phyloP scores from a whole-genome alignment of 2,113 vertebrate species.

The Psilopsiagon aymara region DNA sequence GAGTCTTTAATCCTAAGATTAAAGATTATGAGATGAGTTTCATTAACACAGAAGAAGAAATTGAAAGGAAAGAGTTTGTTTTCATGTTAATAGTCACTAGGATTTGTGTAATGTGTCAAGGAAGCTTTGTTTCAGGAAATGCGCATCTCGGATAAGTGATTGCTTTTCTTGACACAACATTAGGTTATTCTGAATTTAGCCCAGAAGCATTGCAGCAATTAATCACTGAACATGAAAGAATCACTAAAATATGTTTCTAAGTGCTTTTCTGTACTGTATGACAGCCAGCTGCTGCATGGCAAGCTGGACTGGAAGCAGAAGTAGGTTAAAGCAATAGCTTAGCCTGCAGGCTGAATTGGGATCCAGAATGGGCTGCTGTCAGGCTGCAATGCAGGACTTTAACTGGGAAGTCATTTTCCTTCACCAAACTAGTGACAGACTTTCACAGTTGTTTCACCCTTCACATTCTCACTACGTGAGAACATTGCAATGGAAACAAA shows the following conservation, averaged over 20 bases:
- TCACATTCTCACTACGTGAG: not conserved
- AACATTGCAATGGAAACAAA: not conserved
- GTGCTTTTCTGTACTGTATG: not conserved
- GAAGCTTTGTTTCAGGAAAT: not conserved
- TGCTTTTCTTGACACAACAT: not conserved
- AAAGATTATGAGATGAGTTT: not conserved
- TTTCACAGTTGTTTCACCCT: not conserved
- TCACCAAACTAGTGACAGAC: not conserved
- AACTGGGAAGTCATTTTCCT: not conserved
- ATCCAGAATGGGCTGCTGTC: not conserved
- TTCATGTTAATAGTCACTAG: not conserved
- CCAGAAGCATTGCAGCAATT: not conserved
- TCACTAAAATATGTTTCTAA: not conserved
- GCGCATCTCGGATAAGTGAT: rapidly evolving
- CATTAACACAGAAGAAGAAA: not conserved
- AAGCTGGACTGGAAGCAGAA: not conserved
- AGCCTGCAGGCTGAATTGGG: not conserved
- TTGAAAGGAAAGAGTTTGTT: not conserved
- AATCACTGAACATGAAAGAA: not conserved
- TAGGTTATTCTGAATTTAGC: not conserved
- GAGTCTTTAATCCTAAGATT: not conserved
- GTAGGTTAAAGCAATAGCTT: not conserved
- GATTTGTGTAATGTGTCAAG: not conserved
- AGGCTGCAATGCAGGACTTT: not conserved
- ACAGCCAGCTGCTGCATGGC: not conserved